Conservation (phyloP, 2,797 vertebrate species). For the Cuniculus paca region DNA sequence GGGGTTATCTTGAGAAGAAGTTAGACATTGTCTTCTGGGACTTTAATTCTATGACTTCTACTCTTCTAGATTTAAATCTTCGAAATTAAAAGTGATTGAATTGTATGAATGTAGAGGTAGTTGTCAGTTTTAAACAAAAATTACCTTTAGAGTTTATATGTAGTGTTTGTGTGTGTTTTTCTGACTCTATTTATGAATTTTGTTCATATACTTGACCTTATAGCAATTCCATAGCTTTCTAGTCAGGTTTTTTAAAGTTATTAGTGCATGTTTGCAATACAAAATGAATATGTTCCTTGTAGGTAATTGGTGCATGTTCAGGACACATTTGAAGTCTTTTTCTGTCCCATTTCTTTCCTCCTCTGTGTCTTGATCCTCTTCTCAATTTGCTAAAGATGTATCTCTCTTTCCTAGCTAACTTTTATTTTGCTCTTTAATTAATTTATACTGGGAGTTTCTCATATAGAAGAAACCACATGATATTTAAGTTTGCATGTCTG, state of each 20-base stretch:
- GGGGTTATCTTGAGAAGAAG: slow-evolving; percentile 14
- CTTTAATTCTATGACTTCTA: not conserved
- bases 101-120: slow-evolving; percentile 28
- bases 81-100: slow-evolving; percentile 48
- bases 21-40: not conserved
- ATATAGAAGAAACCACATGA: not conserved
- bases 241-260: not conserved
- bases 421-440: not conserved
- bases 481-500: not conserved
- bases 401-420: not conserved
- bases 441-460: not conserved
- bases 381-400: not conserved
- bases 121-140: slow-evolving; percentile 16
- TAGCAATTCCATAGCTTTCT: not conserved
- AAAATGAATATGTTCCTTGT: not conserved
- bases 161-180: slow-evolving; percentile 24
- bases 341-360: not conserved
- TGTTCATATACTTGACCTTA: not conserved
- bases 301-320: too few relatives aligned
- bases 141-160: slow-evolving; percentile 28
- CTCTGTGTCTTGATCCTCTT: not conserved
- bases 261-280: not conserved
- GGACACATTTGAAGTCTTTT: not conserved
- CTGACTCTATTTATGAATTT: not conserved
- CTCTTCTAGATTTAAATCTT: slow-evolving; percentile 55